Evolutionary conservation across 2,113 vertebrate genomes (phyloP).

Genomic region (Oostethus manadensis): DNA sequence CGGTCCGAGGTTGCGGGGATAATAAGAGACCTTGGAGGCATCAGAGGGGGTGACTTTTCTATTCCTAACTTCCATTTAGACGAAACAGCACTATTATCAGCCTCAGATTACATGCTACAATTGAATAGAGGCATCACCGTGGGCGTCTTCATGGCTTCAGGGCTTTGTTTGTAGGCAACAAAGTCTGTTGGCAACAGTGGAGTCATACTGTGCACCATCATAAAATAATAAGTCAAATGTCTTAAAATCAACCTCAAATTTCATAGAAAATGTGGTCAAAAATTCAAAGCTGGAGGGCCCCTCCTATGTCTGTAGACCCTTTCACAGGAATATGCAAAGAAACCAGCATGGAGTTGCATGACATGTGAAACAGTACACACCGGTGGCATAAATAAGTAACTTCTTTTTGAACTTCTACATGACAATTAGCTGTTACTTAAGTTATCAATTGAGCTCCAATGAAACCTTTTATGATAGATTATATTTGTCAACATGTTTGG

Average conservation of each 20-base stretch:
- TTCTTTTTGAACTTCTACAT: no score
- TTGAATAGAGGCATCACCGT: slow-evolving; percentile 58
- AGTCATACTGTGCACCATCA: slow-evolving; percentile 4
- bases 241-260: neutral
- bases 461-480: no score
- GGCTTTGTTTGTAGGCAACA: slow-evolving; percentile 42
- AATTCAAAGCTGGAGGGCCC: neutral
- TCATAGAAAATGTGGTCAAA: neutral
- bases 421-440: no score
- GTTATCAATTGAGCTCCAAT: no score
- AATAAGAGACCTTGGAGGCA: slow-evolving; percentile 68
- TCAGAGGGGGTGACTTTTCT: slow-evolving; percentile 51
- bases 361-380: no score
- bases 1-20: slow-evolving; percentile 60
- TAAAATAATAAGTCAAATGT: neutral
- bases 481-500: no score
- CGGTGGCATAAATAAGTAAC: no score
- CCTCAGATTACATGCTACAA: slow-evolving; percentile 66
- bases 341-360: no score
- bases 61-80: slow-evolving; percentile 63
- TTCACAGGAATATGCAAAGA: no score
- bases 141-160: slow-evolving; percentile 17
- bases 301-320: no score
- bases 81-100: slow-evolving; percentile 57
- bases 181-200: slow-evolving; percentile 37